Evolutionary conservation across 2,113 vertebrate genomes (phyloP), one percentile per base, ranked within the genome.

Genomic region (Misgurnus anguillicaudatus): DNA sequence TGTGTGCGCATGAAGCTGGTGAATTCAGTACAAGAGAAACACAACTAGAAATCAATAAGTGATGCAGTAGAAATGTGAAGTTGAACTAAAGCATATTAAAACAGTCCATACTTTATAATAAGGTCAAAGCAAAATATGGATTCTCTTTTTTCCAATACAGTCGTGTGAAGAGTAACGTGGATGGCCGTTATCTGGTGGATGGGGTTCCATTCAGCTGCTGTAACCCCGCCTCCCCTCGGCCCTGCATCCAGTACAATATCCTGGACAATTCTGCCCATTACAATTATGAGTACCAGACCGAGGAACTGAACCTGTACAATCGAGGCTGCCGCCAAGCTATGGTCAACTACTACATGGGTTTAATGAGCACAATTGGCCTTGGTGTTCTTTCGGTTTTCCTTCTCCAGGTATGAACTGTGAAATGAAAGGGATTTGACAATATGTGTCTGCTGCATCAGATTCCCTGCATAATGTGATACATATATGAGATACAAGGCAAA

Each of bases 161-260:
- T n/a, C 93, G 92, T 8, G 87, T 95, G 65, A 91, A 91, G 75
- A 95, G 94, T 80, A 95, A 95, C 0, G 91, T 95, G 62, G 94
- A 94, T 6, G 89, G 93, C 4, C 92, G 92, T 24, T 95, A 87
- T 87, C 89, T 95, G 85, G 6, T 94, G 87, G 90, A 94, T 7
- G 92, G 91, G 0, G 92, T 94, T 57, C 94, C 94, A 4, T 95
- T 93, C 87, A 95, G 93, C 87, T 95, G 94, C 88, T 95, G 94
- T 69, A 94, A 94, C 87, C 94, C 94, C 0, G 73, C 79, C 63
- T 94, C 93, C 21, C 92, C 93, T 3, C 89, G 94, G 0, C 94
- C 93, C 85, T 94, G 94, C 85, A 90, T 94, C 83, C 93, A 92
- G 82, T 73, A 88, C 80, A 90, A 87, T 13, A 87, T 95, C 75